A percentile compares a stretch with the other conserved stretches of the same genome.
Evolutionary conservation across 2,797 vertebrate genomes (phyloP).

Genomic region (Acrossocheilus fasciatus): DNA sequence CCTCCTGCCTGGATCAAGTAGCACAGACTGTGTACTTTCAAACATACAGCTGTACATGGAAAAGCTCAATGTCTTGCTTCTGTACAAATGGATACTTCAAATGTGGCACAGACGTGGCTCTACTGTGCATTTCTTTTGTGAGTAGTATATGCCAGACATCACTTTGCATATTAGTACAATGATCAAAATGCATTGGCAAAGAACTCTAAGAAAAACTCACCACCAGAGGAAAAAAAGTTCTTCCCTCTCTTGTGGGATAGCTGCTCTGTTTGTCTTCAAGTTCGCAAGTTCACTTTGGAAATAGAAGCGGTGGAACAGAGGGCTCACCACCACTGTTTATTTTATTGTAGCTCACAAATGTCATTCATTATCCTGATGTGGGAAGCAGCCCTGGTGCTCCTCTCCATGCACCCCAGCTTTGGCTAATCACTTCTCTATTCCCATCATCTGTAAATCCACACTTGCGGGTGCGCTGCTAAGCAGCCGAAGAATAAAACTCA

Average conservation of each 20-base stretch:
- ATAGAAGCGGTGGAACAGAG: conserved; percentile 57
- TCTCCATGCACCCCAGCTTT: conserved; percentile 69
- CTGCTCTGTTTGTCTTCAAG: conserved; percentile 34
- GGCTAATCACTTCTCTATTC: conserved; percentile 71
- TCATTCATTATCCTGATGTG: conserved; percentile 71
- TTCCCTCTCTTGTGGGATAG: conserved; percentile 36
- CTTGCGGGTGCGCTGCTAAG: conserved; percentile 73
- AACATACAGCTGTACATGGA: not conserved
- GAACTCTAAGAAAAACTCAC: conserved; percentile 18
- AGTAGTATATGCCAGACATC: conserved; percentile 21
- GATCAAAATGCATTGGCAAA: conserved; percentile 18
- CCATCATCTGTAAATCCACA: conserved; percentile 74
- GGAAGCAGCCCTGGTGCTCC: conserved; percentile 58
- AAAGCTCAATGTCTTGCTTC: not conserved
- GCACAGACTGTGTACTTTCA: conserved; percentile 41
- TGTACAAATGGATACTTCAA: not conserved
- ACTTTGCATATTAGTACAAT: conserved; percentile 7
- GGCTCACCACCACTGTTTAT: conserved; percentile 65
- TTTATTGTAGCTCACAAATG: conserved; percentile 69
- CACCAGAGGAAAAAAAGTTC: not conserved
- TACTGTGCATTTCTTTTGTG: conserved; percentile 6
- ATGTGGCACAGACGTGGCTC: not conserved
- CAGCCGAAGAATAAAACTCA: conserved; percentile 68
- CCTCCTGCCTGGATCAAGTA: conserved; percentile 70
- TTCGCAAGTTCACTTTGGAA: conserved; percentile 62